Percentiles rank a stretch among this genome's conserved stretches.
Conservation (phyloP, 2,797 vertebrate genomes). For the Lophotriccus pileatus region DNA sequence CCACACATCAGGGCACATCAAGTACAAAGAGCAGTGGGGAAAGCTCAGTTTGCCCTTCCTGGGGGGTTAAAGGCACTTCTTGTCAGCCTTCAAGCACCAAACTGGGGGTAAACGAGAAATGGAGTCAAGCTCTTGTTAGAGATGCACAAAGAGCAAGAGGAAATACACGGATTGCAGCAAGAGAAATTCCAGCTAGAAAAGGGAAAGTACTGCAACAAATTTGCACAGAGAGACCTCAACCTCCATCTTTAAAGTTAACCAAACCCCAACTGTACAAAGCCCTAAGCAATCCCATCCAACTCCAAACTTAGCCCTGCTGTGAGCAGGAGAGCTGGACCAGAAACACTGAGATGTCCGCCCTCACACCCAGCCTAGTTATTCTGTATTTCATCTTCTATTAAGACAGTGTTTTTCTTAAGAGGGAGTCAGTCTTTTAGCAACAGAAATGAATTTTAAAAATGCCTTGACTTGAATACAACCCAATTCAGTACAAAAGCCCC, state of each 20-base stretch:
- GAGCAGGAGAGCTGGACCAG: background rate
- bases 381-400: background rate
- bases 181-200: background rate
- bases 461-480: background rate
- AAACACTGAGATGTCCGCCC: background rate
- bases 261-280: background rate
- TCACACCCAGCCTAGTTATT: background rate
- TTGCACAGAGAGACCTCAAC: background rate
- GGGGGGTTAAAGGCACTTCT: background rate
- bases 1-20: background rate
- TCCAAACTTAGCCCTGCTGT: background rate
- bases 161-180: background rate
- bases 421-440: background rate
- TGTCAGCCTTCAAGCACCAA: background rate
- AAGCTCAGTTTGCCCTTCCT: background rate
- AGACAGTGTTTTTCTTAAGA: background rate
- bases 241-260: background rate
- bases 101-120: rapidly evolving
- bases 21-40: background rate
- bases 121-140: background rate
- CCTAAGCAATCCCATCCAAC: background rate
- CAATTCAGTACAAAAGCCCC: background rate
- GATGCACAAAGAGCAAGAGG: background rate
- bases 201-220: background rate
- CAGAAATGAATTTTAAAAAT: background rate